Percentiles rank a stretch among this genome's conserved stretches.
Conservation (phyloP, 2,888 invertebrate genomes). For the Zeuzera pyrina region DNA sequence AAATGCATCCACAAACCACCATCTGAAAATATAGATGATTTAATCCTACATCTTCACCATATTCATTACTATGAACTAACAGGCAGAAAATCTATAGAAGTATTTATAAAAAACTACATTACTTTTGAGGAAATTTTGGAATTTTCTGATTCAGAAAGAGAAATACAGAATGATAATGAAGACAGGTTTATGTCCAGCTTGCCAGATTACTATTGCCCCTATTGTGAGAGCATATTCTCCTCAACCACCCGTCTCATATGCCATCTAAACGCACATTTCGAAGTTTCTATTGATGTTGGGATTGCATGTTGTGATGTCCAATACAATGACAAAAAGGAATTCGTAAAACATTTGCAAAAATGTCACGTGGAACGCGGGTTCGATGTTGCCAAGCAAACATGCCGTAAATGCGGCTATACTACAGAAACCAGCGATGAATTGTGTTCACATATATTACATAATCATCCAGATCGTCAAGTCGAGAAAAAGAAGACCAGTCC, state of each 20-base stretch:
- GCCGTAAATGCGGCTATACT: slow-evolving; percentile 31
- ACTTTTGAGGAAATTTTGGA: slow-evolving; percentile 40
- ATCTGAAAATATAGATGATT: slow-evolving; percentile 18
- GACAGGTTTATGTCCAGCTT: slow-evolving; percentile 9
- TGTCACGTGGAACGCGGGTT: slow-evolving; percentile 21
- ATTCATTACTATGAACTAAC: slow-evolving; percentile 21
- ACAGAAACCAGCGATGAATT: slow-evolving; percentile 19
- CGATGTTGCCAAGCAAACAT: slow-evolving; percentile 15
- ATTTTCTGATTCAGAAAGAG: slow-evolving; percentile 21
- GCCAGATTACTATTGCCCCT: slow-evolving; percentile 34
- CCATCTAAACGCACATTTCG: slow-evolving; percentile 41
- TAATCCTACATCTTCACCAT: slow-evolving; percentile 30
- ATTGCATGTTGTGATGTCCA: slow-evolving; percentile 31
- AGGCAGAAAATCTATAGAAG: slow-evolving; percentile 16
- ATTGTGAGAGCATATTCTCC: slow-evolving; percentile 39
- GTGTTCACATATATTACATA: slow-evolving; percentile 21
- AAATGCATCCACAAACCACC: slow-evolving; percentile 26
- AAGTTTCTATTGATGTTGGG: slow-evolving; percentile 25
- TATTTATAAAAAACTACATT: slow-evolving; percentile 38
- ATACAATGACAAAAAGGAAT: slow-evolving; percentile 26
- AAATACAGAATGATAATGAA: slow-evolving; percentile 6
- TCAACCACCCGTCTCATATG: slow-evolving; percentile 34
- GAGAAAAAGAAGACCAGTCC: slow-evolving; percentile 16
- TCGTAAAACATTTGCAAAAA: slow-evolving; percentile 34
- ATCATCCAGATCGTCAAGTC: slow-evolving; percentile 15